These are phyloP conservation scores for Amorpha juglandis DNA, from an alignment of 2,888 invertebrate species.

Conservation along the genomic window DNA sequence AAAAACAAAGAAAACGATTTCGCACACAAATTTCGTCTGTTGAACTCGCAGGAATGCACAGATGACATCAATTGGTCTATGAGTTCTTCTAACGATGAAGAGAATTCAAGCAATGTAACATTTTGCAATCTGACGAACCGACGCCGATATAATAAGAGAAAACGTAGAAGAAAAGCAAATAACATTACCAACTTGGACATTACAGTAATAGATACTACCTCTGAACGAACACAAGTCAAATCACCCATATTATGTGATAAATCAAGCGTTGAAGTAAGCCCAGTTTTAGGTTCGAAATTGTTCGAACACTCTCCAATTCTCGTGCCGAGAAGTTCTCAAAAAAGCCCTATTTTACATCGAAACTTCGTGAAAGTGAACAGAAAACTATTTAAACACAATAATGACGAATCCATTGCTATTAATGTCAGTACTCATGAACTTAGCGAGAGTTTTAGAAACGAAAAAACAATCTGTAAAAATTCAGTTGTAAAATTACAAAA, in stretches of 20 bases:
- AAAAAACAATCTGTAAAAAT: slow-evolving; percentile 27
- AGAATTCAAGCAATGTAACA: slow-evolving; percentile 48
- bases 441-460: slow-evolving; percentile 20
- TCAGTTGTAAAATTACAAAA: slow-evolving; percentile 23
- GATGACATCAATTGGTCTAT: slow-evolving; percentile 72
- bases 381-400: slow-evolving; percentile 48
- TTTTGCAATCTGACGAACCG: slow-evolving; percentile 38
- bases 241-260: slow-evolving; percentile 49
- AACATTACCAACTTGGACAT: slow-evolving; percentile 65
- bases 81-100: slow-evolving; percentile 70
- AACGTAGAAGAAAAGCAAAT: slow-evolving; percentile 60
- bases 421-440: background rate
- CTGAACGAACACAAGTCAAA: slow-evolving; percentile 33
- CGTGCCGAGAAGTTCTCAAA: slow-evolving; percentile 30
- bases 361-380: slow-evolving; percentile 58
- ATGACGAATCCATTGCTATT: background rate
- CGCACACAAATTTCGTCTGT: slow-evolving; percentile 57
- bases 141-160: slow-evolving; percentile 54
- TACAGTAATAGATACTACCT: slow-evolving; percentile 43
- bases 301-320: slow-evolving; percentile 26
- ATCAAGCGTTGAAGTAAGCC: slow-evolving; percentile 28
- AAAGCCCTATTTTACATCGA: slow-evolving; percentile 60
- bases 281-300: slow-evolving; percentile 32
- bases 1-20: slow-evolving; percentile 61
- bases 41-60: slow-evolving; percentile 66